These are phyloP conservation scores for Trichosurus vulpecula DNA, from an alignment of 2,797 vertebrate genomes.

Conservation along the genomic window DNA sequence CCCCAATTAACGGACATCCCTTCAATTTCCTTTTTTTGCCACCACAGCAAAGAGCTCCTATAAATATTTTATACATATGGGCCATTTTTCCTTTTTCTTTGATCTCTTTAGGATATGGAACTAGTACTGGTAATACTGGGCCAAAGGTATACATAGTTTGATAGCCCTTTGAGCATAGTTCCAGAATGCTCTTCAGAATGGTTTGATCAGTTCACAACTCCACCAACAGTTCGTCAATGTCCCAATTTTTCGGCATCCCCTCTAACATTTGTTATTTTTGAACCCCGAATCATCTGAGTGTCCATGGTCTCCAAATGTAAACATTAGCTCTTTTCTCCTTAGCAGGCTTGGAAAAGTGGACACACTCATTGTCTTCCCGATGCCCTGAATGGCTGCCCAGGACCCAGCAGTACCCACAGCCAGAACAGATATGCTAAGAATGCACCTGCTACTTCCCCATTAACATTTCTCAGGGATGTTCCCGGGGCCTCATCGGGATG, in stretches of 20 bases:
- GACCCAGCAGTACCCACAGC: slow-evolving; percentile 34
- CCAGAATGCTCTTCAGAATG: background rate
- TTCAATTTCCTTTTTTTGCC: background rate
- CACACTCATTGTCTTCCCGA: background rate
- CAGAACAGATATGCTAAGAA: background rate
- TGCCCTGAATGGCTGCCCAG: slow-evolving; percentile 55
- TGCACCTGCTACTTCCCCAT: slow-evolving; percentile 64
- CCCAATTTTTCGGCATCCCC: background rate
- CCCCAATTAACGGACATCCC: background rate
- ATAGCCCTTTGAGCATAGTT: background rate
- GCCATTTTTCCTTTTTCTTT: background rate
- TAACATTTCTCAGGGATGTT: slow-evolving; percentile 19
- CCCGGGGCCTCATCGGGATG: background rate
- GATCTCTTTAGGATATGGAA: background rate
- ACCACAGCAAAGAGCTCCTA: background rate
- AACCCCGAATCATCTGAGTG: background rate
- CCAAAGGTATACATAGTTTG: background rate
- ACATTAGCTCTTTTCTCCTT: background rate
- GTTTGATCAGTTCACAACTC: background rate
- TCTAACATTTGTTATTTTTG: background rate
- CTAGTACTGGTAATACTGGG: background rate
- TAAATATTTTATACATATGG: background rate
- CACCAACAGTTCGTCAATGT: background rate
- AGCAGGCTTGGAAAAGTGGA: background rate
- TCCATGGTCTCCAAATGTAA: background rate